These are phyloP conservation scores for Phrynosoma platyrhinos DNA, from an alignment of 2,113 vertebrate genomes.

Conservation along the genomic window DNA sequence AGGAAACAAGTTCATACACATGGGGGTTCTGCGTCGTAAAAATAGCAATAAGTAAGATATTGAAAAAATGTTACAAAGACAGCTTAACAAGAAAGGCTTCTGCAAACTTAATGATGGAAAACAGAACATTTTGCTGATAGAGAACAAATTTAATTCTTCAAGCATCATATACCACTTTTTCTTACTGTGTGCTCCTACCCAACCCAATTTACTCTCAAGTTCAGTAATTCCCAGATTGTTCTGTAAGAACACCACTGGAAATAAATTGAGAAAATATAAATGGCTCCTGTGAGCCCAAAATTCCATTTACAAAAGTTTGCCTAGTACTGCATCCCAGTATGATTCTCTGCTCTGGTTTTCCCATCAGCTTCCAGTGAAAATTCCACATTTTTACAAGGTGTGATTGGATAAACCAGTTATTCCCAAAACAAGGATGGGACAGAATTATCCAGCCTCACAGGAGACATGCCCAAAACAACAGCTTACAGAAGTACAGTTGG, in stretches of 20 bases:
- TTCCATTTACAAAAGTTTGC: not conserved
- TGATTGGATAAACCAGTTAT: too few species aligned
- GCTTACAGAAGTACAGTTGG: not conserved
- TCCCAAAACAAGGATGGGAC: not conserved
- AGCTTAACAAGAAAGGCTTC: constrained; percentile 24
- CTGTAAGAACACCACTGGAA: not conserved
- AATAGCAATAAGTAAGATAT: constrained; percentile 20
- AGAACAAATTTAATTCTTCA: constrained; percentile 28
- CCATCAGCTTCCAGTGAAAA: not conserved
- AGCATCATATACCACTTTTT: constrained; percentile 19
- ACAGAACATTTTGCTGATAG: not conserved
- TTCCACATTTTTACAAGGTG: not conserved
- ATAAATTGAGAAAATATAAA: too few species aligned
- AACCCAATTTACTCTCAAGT: not conserved
- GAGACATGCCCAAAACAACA: not conserved
- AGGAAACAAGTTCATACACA: constrained; percentile 1
- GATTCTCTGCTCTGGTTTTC: not conserved
- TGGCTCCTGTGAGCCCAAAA: not conserved
- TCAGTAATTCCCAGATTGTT: not conserved
- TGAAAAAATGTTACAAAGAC: constrained; percentile 33
- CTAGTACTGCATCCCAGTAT: too few species aligned
- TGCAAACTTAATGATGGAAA: not conserved
- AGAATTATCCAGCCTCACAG: not conserved
- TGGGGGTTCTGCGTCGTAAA: constrained; percentile 32
- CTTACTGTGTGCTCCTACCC: not conserved